Percentiles rank a stretch among this genome's conserved stretches.
These are phyloP conservation scores for Polyergus mexicanus DNA, from an alignment of 1,140 invertebrate species.

Conservation along the genomic window DNA sequence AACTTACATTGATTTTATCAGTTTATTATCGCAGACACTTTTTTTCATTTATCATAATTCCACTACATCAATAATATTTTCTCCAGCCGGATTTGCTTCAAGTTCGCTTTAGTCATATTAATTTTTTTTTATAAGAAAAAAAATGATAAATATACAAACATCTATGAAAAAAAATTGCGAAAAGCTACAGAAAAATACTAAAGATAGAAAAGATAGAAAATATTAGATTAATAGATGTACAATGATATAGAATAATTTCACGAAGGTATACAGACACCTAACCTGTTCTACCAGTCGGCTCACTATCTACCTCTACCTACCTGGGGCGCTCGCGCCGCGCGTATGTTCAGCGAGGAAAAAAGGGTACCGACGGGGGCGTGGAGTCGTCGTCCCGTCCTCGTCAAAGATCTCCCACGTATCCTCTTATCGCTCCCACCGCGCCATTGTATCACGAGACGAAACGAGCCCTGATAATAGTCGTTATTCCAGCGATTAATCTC, in stretches of 20 bases:
- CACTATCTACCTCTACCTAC: conserved; percentile 48
- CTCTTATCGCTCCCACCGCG: conserved; percentile 49
- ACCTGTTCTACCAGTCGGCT: conserved; percentile 76
- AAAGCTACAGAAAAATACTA: neutral
- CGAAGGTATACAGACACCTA: conserved; percentile 61
- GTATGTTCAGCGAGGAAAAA: conserved; percentile 64
- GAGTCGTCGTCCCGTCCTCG: conserved; percentile 61
- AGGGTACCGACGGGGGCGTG: conserved; percentile 66
- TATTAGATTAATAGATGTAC: too few species aligned
- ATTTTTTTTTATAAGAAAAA: neutral
- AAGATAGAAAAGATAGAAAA: too few species aligned
- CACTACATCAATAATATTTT: neutral
- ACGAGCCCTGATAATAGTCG: neutral
- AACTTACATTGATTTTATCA: neutral
- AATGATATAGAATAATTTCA: neutral
- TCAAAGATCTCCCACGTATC: conserved; percentile 24
- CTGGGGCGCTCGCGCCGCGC: conserved; percentile 68
- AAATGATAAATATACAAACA: too few species aligned
- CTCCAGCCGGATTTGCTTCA: too few species aligned
- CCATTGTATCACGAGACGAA: conserved; percentile 35
- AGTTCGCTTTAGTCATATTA: neutral
- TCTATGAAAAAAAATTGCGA: too few species aligned
- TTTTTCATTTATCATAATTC: neutral
- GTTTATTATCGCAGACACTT: neutral
- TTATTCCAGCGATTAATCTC: neutral